Evolutionary conservation across 1,140 invertebrate species (phyloP).

Genomic region (Zaprionus vittiger): DNA sequence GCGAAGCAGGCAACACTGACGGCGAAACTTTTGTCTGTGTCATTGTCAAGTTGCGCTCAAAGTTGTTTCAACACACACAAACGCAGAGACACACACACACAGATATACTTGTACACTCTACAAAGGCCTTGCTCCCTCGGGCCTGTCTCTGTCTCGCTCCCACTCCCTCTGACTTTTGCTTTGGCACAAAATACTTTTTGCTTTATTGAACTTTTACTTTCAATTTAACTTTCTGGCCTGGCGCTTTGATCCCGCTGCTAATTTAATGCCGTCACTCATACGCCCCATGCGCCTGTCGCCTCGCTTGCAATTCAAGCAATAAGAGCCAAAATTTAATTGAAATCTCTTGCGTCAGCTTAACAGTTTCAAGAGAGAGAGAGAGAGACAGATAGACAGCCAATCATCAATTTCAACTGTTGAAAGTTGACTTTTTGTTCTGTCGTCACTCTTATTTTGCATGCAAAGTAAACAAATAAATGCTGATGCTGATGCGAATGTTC

Average conservation of each 20-base stretch:
- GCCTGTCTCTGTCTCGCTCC: not conserved
- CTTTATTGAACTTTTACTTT: constrained; percentile 81
- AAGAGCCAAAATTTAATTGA: constrained; percentile 72
- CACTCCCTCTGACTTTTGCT: constrained; percentile 10
- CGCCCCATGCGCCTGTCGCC: constrained; percentile 51
- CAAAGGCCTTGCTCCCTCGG: not conserved
- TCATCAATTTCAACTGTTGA: constrained; percentile 69
- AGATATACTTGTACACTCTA: not conserved
- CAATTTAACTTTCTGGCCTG: constrained; percentile 75
- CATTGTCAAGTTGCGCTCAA: constrained; percentile 73
- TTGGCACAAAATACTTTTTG: constrained; percentile 63
- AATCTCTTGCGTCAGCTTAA: constrained; percentile 56
- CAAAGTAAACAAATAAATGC: constrained; percentile 39
- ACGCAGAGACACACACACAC: not conserved
- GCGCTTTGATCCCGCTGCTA: constrained; percentile 58
- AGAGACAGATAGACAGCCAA: constrained; percentile 42
- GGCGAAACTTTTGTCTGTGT: constrained; percentile 69
- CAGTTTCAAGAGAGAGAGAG: constrained; percentile 1
- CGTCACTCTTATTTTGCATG: constrained; percentile 8
- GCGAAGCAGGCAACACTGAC: constrained; percentile 55
- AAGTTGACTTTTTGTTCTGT: constrained; percentile 41
- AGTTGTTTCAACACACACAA: constrained; percentile 49
- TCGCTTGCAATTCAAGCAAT: constrained; percentile 65
- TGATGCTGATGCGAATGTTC: constrained; percentile 67
- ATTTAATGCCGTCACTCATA: constrained; percentile 71